Evolutionary conservation across 2,797 vertebrate species (phyloP), one percentile per base, ranked within the genome.

Genomic region (Argyrosomus regius): DNA sequence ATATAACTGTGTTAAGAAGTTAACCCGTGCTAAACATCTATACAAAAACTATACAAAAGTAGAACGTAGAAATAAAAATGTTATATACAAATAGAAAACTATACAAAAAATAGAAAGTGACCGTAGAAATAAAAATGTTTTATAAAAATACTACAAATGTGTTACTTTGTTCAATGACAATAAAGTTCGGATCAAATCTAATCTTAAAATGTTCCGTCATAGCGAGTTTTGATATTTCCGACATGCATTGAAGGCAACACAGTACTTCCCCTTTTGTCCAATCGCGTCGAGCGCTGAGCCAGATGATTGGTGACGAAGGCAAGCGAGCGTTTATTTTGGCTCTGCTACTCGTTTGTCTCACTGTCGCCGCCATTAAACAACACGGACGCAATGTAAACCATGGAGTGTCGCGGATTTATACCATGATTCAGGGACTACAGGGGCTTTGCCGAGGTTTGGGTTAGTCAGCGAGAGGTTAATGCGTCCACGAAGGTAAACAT

Each of bases 301-400:
- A 93, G 87, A 88, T 94, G 94, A 92, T 92, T 84, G 89, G 83
- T 94, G 95, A 96, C 95, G 94, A 17, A 73, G 46, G 73, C 83
- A 64, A 65, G 73, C 86, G 46, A 92, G 90, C 93, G 94, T 96
- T 95, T 96, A 95, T 95, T 96, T 95, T 95, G 94, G 94, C 95
- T 91, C 84, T 82, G 91, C 88, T 87, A 49, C 86, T 90, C 89
- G 81, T 89, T 94, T 88, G 94, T 95, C 90, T 93, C 86, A 43
- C 86, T 89, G 91, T 89, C 94, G 94, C 93, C 95, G 95, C 95
- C 95, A 96, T 96, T 96, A 94, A 92, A 91, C 92, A 90, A 89
- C 81, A 89, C 78, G 69, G 83, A 84, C 84, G 78, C 85, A 66
- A 89, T 82, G 84, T 75, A 85, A 92, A 87, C 85, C 88, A 88